Percentiles rank a stretch among this genome's conserved stretches.
Evolutionary conservation across 2,888 invertebrate species (phyloP).

Genomic region (Teleiodes luculella): DNA sequence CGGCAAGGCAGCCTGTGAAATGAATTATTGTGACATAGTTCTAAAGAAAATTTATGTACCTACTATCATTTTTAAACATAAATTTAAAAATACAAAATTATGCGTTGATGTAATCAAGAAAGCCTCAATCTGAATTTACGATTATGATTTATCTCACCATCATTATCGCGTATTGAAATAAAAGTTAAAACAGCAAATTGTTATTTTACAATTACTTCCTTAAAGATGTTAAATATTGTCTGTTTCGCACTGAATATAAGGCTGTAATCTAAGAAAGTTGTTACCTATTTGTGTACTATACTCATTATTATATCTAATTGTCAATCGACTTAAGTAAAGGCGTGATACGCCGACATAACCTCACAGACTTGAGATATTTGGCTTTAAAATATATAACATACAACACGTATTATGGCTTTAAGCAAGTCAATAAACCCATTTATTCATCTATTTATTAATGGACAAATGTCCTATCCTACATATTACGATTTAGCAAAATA

Average conservation of each 20-base stretch:
- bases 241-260: constrained; percentile 48
- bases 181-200: background rate
- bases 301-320: constrained; percentile 66
- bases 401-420: constrained; percentile 71
- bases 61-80: background rate
- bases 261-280: constrained; percentile 70
- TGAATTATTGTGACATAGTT: background rate
- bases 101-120: too few species aligned
- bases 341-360: constrained; percentile 67
- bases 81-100: background rate
- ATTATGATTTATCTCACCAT: background rate
- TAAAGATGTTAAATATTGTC: constrained; percentile 9
- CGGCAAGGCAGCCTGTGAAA: constrained; percentile 36
- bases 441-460: constrained; percentile 63
- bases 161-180: background rate
- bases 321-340: constrained; percentile 71
- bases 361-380: constrained; percentile 79
- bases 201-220: background rate
- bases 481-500: constrained; percentile 60
- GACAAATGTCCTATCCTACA: constrained; percentile 49
- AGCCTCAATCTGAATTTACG: background rate
- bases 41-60: too few species aligned
- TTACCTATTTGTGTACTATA: constrained; percentile 73
- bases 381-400: constrained; percentile 76
- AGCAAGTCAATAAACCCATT: constrained; percentile 69